Evolutionary conservation across 2,113 vertebrate genomes (phyloP).

Genomic region (Pongo abelii): DNA sequence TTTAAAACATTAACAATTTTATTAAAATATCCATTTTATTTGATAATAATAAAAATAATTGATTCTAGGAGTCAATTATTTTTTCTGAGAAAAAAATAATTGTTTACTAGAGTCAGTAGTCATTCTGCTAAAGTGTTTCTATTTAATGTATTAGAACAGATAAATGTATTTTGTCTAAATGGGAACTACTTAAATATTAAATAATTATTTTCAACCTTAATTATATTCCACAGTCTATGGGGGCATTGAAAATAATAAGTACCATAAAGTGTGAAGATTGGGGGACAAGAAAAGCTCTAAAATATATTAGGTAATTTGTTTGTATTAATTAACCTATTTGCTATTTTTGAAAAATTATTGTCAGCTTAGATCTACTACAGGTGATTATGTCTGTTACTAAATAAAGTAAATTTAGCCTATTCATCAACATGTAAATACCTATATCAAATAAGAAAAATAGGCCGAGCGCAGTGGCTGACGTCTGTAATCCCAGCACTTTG

Average conservation of each 20-base stretch:
- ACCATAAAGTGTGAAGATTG: not conserved
- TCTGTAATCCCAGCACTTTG: too few species aligned
- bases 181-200: not conserved
- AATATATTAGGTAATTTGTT: not conserved
- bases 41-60: not conserved
- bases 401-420: not conserved
- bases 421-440: not conserved
- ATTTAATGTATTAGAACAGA: not conserved
- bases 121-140: constrained; percentile 17
- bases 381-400: not conserved
- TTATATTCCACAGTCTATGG: not conserved
- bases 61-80: not conserved
- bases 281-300: not conserved
- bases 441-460: not conserved
- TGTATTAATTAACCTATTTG: not conserved
- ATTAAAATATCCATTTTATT: not conserved
- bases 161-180: not conserved
- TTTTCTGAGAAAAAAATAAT: not conserved
- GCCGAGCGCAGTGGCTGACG: too few species aligned
- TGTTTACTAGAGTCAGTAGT: not conserved
- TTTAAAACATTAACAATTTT: constrained; percentile 22
- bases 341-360: constrained; percentile 24
- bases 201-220: constrained; percentile 41
- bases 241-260: not conserved
- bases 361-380: not conserved